These are phyloP conservation scores for Syngnathus floridae DNA, from an alignment of 2,113 vertebrate genomes.

Conservation along the genomic window DNA sequence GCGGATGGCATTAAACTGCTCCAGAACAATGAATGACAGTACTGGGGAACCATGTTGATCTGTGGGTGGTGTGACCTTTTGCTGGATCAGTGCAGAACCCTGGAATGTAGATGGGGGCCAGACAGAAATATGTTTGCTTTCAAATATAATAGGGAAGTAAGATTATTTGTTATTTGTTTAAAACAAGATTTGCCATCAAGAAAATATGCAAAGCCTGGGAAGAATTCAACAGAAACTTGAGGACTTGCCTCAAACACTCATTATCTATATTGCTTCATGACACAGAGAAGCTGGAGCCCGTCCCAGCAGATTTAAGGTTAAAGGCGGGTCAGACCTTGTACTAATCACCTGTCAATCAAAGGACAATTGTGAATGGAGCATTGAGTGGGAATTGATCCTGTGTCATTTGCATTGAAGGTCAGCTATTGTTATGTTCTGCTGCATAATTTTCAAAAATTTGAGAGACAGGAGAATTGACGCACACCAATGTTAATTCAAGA, in stretches of 20 bases:
- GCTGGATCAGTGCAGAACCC: slow-evolving; percentile 91
- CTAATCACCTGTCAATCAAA: not conserved
- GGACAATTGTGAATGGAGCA: not conserved
- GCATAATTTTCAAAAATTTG: not conserved
- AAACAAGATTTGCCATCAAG: not conserved
- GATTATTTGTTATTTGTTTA: not conserved
- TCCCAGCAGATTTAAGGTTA: not conserved
- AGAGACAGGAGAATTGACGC: not conserved
- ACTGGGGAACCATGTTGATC: slow-evolving; percentile 83
- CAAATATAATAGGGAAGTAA: not conserved
- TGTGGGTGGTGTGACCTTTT: slow-evolving; percentile 80
- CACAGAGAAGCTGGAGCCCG: not conserved
- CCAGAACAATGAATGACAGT: slow-evolving; percentile 82
- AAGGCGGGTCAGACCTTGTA: not conserved
- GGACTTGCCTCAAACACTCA: not conserved
- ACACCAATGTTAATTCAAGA: too few species aligned
- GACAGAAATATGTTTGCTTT: not conserved
- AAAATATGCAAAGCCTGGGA: not conserved
- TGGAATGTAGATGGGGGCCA: slow-evolving; percentile 43
- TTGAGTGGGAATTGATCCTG: not conserved
- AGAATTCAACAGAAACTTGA: not conserved
- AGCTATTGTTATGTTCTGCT: not conserved
- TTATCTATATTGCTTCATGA: not conserved
- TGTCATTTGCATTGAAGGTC: not conserved
- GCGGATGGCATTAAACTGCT: slow-evolving; percentile 85